Percentiles rank a stretch among this genome's conserved stretches.
Conservation (phyloP, 2,888 invertebrate species). For the Lysandra bellargus region DNA sequence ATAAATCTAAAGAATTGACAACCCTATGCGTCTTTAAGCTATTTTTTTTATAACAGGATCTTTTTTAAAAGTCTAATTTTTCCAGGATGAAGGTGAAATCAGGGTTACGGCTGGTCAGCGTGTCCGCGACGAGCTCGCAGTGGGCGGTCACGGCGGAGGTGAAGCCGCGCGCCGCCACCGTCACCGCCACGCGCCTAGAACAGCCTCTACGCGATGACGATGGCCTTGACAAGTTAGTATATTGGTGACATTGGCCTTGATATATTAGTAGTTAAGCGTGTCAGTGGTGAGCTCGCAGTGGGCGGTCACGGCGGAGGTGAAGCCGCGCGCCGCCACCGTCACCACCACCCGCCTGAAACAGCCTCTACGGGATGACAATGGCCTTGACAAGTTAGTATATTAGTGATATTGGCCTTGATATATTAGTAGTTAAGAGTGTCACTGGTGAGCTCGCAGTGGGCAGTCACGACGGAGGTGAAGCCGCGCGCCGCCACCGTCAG, state of each 20-base stretch:
- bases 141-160: slow-evolving; percentile 96
- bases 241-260: no score
- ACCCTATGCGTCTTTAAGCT: background rate
- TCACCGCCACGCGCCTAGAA: slow-evolving; percentile 87
- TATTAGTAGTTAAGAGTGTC: slow-evolving; percentile 81
- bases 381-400: slow-evolving; percentile 59
- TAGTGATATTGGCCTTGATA: no score
- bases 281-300: slow-evolving; percentile 88
- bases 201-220: slow-evolving; percentile 69
- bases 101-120: slow-evolving; percentile 91
- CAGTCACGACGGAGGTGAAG: slow-evolving; percentile 92
- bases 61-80: slow-evolving; percentile 32
- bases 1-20: background rate
- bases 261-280: slow-evolving; percentile 76
- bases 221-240: slow-evolving; percentile 60
- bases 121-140: slow-evolving; percentile 86
- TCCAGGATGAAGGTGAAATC: slow-evolving; percentile 93
- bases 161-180: slow-evolving; percentile 92
- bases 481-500: slow-evolving; percentile 94
- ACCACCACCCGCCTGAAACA: slow-evolving; percentile 86
- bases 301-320: slow-evolving; percentile 93
- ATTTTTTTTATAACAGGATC: background rate
- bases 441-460: slow-evolving; percentile 89
- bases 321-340: slow-evolving; percentile 93
- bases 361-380: slow-evolving; percentile 65